Evolutionary conservation across 2,113 vertebrate species (phyloP).

Genomic region (Chloropsis cyanopogon): DNA sequence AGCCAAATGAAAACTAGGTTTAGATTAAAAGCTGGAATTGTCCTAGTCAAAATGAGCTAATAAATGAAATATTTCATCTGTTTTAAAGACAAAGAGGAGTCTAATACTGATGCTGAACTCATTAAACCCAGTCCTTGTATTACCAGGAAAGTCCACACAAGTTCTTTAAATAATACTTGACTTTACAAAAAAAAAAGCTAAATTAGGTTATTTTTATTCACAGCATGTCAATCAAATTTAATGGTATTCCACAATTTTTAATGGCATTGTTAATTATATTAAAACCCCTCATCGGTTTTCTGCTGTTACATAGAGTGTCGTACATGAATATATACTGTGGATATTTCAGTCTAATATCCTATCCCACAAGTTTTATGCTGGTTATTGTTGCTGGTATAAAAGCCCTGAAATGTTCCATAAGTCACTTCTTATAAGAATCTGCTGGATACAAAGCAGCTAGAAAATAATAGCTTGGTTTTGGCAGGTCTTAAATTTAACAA

Average conservation of each 20-base stretch:
- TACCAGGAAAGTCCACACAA: background rate
- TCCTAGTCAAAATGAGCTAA: background rate
- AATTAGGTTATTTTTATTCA: background rate
- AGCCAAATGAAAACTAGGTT: background rate
- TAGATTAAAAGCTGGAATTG: background rate
- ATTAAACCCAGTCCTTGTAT: background rate
- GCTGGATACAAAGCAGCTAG: constrained; percentile 10
- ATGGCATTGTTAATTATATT: background rate
- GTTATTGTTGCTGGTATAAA: constrained; percentile 24
- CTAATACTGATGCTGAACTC: background rate
- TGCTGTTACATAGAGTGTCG: background rate
- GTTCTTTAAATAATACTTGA: background rate
- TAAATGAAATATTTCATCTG: background rate
- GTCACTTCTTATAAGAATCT: constrained; percentile 5
- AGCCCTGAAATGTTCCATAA: constrained; percentile 20
- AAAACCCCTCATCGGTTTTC: background rate
- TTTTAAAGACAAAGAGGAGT: background rate
- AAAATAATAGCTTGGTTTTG: constrained; percentile 36
- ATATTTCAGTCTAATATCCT: background rate
- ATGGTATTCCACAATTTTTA: background rate
- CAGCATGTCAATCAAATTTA: background rate
- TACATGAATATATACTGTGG: background rate
- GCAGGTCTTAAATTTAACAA: constrained; percentile 56
- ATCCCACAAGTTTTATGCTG: background rate
- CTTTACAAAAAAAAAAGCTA: background rate